These are phyloP conservation scores for Enteromius fasciolatus DNA, from an alignment of 2,797 vertebrate species.

Conservation along the genomic window DNA sequence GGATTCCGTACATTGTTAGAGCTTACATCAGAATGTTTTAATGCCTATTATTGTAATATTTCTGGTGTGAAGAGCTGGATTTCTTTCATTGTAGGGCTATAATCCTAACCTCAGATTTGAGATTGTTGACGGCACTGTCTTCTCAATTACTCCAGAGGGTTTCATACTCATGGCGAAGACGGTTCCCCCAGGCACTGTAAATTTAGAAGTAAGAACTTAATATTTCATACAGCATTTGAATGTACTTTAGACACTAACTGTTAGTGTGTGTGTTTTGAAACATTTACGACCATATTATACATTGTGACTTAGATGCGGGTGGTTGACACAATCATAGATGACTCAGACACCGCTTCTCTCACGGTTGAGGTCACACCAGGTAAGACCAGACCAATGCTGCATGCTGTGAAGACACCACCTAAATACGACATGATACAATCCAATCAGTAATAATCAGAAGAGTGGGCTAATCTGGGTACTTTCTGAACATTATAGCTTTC, in stretches of 20 bases:
- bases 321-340: conserved; percentile 61
- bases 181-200: conserved; percentile 43
- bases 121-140: conserved; percentile 67
- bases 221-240: background rate
- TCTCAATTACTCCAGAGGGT: conserved; percentile 69
- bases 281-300: background rate
- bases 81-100: conserved; percentile 71
- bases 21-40: background rate
- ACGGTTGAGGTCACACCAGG: conserved; percentile 69
- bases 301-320: conserved; percentile 68
- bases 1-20: background rate
- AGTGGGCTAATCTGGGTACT: conserved; percentile 2
- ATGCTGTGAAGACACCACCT: conserved; percentile 6
- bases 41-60: background rate
- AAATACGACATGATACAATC: background rate
- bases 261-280: background rate
- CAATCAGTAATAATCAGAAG: background rate
- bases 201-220: conserved; percentile 67
- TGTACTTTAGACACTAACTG: background rate
- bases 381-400: conserved; percentile 56
- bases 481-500: background rate
- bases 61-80: background rate
- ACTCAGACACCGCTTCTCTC: conserved; percentile 59
- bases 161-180: conserved; percentile 72
- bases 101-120: conserved; percentile 81